phyloP scores from a whole-genome alignment of 30 jellyfish, hydroid and myxozoan species.

The Phacellophora camtschatica region DNA sequence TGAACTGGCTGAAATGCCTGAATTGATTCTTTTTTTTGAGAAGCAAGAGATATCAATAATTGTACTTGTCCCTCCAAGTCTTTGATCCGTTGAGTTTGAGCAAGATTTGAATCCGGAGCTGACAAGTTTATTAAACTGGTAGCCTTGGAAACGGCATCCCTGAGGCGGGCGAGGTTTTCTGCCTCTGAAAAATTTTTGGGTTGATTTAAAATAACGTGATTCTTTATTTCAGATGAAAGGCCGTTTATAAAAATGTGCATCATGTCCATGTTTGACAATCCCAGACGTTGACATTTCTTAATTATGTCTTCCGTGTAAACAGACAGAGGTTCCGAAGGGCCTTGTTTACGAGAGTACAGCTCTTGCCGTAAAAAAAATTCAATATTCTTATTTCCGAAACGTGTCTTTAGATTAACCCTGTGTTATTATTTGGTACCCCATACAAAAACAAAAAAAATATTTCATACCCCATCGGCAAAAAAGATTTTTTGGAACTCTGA shows the following conservation, averaged over 20 bases:
- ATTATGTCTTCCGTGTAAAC: background rate
- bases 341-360: background rate
- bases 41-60: too few species aligned
- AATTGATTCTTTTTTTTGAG: too few species aligned
- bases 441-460: too few species aligned
- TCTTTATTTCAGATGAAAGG: background rate
- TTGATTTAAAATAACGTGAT: background rate
- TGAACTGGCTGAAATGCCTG: too few species aligned
- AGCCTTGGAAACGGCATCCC: background rate
- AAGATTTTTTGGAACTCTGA: too few species aligned
- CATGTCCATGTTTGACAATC: background rate
- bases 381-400: too few species aligned
- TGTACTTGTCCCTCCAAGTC: background rate
- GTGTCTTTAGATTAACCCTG: too few species aligned
- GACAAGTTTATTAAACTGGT: background rate
- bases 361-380: too few species aligned
- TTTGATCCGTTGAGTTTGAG: background rate
- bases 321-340: background rate
- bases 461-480: too few species aligned
- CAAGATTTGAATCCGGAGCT: too few species aligned
- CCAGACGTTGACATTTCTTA: background rate
- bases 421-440: too few species aligned
- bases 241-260: slow-evolving; percentile 10
- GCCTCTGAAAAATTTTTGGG: background rate
- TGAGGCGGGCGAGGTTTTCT: slow-evolving; percentile 6